phyloP scores from a whole-genome alignment of 2,888 invertebrate genomes.

The Dascillus cervinus region DNA sequence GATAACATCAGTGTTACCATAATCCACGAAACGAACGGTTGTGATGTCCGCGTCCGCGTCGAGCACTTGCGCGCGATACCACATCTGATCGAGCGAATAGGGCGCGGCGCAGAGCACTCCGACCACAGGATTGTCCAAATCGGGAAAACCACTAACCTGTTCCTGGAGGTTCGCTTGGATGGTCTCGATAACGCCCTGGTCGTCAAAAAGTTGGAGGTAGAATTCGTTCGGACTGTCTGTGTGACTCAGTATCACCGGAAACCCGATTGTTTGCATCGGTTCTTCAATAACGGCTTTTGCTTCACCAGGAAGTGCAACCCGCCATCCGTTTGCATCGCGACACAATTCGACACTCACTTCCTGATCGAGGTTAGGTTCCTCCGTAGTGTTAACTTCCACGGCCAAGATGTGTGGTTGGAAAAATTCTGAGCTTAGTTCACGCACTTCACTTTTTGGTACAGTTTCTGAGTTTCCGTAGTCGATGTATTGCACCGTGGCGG shows the following conservation, averaged over 20 bases:
- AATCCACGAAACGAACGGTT: slow-evolving; percentile 70
- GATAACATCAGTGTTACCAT: slow-evolving; percentile 69
- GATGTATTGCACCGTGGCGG: slow-evolving; percentile 50
- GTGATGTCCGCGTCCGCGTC: slow-evolving; percentile 70
- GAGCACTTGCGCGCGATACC: slow-evolving; percentile 88
- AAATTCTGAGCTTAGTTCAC: slow-evolving; percentile 28
- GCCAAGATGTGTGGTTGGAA: slow-evolving; percentile 28
- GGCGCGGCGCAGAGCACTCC: slow-evolving; percentile 67
- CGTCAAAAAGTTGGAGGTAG: slow-evolving; percentile 60
- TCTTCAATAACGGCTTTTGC: not conserved
- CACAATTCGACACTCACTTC: slow-evolving; percentile 49
- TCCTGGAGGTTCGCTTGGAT: slow-evolving; percentile 60
- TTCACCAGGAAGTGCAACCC: slow-evolving; percentile 17
- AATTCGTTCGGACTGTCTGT: slow-evolving; percentile 70
- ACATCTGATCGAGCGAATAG: slow-evolving; percentile 74
- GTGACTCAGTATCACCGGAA: slow-evolving; percentile 59
- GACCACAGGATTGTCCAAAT: slow-evolving; percentile 50
- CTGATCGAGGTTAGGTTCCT: too few species aligned
- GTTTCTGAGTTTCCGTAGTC: slow-evolving; percentile 67
- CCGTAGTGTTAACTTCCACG: slow-evolving; percentile 28
- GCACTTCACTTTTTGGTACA: slow-evolving; percentile 41
- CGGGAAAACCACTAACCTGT: slow-evolving; percentile 42
- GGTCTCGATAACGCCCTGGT: slow-evolving; percentile 48
- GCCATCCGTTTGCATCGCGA: slow-evolving; percentile 49
- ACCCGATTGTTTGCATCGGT: too few species aligned